Evolutionary conservation across 2,888 invertebrate species (phyloP), one percentile per base, ranked within the genome.

Genomic region (Liopterus haemorrhoidalis): DNA sequence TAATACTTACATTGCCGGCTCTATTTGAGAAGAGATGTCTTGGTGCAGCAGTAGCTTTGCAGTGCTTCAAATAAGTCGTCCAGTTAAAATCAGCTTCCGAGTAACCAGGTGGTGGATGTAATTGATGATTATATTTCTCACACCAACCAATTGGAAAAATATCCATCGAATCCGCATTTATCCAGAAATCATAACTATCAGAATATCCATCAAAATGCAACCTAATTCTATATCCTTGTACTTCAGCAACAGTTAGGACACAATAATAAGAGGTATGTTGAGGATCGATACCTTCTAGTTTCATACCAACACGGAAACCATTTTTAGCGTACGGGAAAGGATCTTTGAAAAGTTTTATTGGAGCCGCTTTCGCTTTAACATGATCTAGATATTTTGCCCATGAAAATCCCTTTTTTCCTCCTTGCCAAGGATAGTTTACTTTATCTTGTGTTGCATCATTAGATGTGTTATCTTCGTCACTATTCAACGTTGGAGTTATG

Each of bases 81-180:
- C 94, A 94, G 57, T 79, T 83, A 66, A 94, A 95, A 36, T 69
- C 71, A 0, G 69, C 68, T 2, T 71, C 59, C 0, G 70, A 71
- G 56, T 75, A 78, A 11, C 80, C 81, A 47, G 79, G 80, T 0
- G 95, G 95, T 3, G 90, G 85, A 57, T 85, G 82, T 46, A 96
- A 66, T 18, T 74, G 67, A 43, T 88, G 85, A 1, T 80, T 79
- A 56, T 87, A 88, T 64, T 85, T 85, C 60, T 88, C 85, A 62
- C 93, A 90, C 89, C 92, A 96, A n/a, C 92, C 91, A 20, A 84
- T 79, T 5, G 92, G 92, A 65, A 94, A 95, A 45, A 96, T 84
- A 62, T 92, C 88, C 60, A 80, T 75, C n/a, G 87, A 88, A 64
- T 94, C 90, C 0, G 89, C 87, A 65, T 94, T 92, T 24, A 84